Percentiles rank a stretch among this genome's conserved stretches.
These are phyloP conservation scores for Troglohyphantes excavatus DNA, from an alignment of 2,888 invertebrate species.

Conservation along the genomic window DNA sequence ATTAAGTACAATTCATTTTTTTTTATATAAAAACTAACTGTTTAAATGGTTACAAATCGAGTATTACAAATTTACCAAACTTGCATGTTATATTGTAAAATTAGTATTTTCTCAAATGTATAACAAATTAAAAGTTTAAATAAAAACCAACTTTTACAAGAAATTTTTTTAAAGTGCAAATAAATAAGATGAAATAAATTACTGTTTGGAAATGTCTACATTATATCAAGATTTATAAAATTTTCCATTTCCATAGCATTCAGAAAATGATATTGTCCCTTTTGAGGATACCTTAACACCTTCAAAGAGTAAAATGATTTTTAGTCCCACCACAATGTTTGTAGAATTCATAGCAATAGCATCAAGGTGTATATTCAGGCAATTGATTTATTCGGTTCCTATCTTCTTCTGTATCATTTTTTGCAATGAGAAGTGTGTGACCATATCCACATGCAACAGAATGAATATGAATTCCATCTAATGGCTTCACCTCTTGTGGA, in stretches of 20 bases:
- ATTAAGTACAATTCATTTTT: no score
- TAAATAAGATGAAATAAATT: constrained; percentile 59
- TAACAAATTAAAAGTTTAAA: neutral
- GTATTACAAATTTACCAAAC: no score
- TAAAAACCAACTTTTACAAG: neutral
- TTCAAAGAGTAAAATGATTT: constrained; percentile 21
- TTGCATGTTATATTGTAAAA: neutral
- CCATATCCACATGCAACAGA: constrained; percentile 92
- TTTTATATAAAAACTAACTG: no score
- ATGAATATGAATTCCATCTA: constrained; percentile 89
- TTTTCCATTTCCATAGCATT: neutral
- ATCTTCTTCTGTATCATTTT: constrained; percentile 87
- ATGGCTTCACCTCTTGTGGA: constrained; percentile 90
- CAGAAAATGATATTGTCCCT: neutral
- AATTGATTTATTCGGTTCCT: constrained; percentile 86
- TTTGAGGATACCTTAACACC: constrained; percentile 25
- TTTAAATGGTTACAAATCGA: neutral
- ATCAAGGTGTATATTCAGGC: constrained; percentile 83
- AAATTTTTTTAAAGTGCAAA: constrained; percentile 46
- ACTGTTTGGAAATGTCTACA: neutral
- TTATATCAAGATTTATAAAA: neutral
- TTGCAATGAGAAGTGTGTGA: constrained; percentile 89
- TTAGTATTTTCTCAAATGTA: neutral
- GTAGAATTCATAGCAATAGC: constrained; percentile 7
- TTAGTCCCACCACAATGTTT: constrained; percentile 44